Conservation (phyloP, 1,140 invertebrate genomes). For the Portunus trituberculatus region DNA sequence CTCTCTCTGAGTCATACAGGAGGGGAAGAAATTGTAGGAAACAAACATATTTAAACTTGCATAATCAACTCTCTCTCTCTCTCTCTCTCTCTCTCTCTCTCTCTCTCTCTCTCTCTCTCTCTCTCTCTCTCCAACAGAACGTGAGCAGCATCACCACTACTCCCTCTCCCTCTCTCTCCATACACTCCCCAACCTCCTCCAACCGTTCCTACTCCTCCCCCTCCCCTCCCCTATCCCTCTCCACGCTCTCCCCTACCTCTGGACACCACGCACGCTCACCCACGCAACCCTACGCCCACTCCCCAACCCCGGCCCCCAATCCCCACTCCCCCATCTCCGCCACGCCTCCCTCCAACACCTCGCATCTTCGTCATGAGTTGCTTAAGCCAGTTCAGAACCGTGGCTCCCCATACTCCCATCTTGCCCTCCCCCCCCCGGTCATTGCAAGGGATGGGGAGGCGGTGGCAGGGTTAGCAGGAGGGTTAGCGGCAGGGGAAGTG, state of each 20-base stretch:
- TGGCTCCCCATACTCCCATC: neutral
- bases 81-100: too few species aligned
- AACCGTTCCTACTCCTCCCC: too few species aligned
- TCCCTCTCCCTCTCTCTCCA: neutral
- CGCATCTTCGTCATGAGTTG: constrained; percentile 46
- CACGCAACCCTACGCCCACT: neutral
- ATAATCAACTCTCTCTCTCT: too few species aligned
- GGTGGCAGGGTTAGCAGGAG: too few species aligned
- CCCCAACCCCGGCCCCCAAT: neutral
- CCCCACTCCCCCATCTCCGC: neutral
- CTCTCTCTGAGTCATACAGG: too few species aligned
- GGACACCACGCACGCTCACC: neutral
- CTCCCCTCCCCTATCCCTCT: too few species aligned
- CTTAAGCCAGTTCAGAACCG: constrained; percentile 26
- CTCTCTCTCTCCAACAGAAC: too few species aligned
- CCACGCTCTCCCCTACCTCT: too few species aligned
- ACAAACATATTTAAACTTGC: neutral
- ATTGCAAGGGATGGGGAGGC: constrained; percentile 15
- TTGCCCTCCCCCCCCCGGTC: constrained; percentile 27
- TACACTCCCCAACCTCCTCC: too few species aligned
- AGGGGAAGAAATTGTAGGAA: neutral
- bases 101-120: too few species aligned
- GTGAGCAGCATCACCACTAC: too few species aligned
- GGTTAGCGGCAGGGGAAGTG: too few species aligned
- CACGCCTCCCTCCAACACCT: neutral